These are phyloP conservation scores for Corvus hawaiiensis DNA, from an alignment of 2,113 vertebrate genomes.

Conservation along the genomic window DNA sequence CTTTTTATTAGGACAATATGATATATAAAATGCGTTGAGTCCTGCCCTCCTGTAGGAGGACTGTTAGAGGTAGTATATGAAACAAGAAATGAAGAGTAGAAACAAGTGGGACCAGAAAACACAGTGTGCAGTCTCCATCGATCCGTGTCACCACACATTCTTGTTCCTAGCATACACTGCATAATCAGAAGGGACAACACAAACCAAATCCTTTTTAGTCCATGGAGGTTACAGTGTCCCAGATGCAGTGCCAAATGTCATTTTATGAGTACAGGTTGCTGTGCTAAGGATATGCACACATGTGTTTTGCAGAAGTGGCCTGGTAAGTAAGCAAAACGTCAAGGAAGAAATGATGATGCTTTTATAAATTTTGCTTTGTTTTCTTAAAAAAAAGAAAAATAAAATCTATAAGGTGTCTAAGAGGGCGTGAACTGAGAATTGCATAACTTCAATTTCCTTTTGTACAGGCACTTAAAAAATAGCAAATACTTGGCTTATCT, in stretches of 20 bases:
- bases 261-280: constrained; percentile 32
- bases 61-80: neutral
- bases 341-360: neutral
- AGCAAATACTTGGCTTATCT: neutral
- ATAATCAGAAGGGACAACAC: constrained; percentile 57
- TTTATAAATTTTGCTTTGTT: neutral
- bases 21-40: neutral
- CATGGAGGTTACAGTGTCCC: constrained; percentile 28
- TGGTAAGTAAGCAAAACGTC: constrained; percentile 30
- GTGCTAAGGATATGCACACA: neutral
- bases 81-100: constrained; percentile 32
- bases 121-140: constrained; percentile 11
- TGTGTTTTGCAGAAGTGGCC: constrained; percentile 25
- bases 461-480: neutral
- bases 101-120: constrained; percentile 31
- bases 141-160: constrained; percentile 32
- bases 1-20: neutral
- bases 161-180: constrained; percentile 33
- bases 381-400: neutral
- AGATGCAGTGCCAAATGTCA: constrained; percentile 42
- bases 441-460: neutral
- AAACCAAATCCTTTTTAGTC: constrained; percentile 52
- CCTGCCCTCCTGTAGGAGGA: neutral
- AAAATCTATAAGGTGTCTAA: neutral
- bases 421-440: neutral